Evolutionary conservation across 2,888 invertebrate genomes (phyloP).

Genomic region (Tineola bisselliella): DNA sequence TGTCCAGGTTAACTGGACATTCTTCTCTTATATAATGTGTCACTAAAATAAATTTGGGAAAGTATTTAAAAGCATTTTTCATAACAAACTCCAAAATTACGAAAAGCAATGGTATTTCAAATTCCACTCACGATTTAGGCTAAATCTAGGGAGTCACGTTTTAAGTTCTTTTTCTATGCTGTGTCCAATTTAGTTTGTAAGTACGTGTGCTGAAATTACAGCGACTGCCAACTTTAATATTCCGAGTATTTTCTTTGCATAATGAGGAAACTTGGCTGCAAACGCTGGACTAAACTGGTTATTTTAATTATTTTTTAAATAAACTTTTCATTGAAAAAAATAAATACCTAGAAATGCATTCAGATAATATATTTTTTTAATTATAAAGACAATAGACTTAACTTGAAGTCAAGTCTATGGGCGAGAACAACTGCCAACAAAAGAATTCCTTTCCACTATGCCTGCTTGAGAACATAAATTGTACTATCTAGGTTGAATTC

Average conservation of each 20-base stretch:
- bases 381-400: no score
- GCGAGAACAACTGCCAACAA: no score
- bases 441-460: no score
- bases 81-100: neutral
- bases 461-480: no score
- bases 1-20: no score
- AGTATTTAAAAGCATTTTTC: no score
- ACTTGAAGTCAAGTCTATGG: no score
- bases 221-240: conserved; percentile 13
- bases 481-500: no score
- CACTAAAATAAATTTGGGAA: neutral
- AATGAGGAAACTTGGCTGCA: conserved; percentile 13
- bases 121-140: neutral
- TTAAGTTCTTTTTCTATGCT: neutral
- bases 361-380: no score
- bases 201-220: conserved; percentile 12
- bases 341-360: neutral
- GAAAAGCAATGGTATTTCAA: neutral
- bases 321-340: neutral
- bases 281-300: neutral
- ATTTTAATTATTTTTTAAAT: neutral
- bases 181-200: conserved; percentile 2
- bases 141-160: conserved; percentile 3
- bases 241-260: conserved; percentile 13
- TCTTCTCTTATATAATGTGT: no score